Conservation (phyloP, 2,888 invertebrate species). For the Zele albiditarsus region DNA sequence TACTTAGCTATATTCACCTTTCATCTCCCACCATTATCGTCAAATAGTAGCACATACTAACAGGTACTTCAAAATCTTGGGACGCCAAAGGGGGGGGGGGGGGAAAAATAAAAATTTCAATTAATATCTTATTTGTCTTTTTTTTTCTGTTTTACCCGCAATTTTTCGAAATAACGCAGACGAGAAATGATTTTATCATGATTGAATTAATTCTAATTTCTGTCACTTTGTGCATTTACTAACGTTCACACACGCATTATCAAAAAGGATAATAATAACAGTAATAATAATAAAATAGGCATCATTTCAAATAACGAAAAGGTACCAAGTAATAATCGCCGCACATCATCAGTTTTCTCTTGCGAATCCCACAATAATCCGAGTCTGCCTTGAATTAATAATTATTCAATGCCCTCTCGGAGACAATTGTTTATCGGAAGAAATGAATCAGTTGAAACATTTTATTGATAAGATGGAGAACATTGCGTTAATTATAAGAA, state of each 20-base stretch:
- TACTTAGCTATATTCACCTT: not conserved
- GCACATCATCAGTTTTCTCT: slow-evolving; percentile 62
- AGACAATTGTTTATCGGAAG: not conserved
- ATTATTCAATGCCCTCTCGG: not conserved
- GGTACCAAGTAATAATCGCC: slow-evolving; percentile 58
- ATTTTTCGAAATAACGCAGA: not conserved
- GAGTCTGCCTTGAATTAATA: slow-evolving; percentile 38
- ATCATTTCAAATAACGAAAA: slow-evolving; percentile 67
- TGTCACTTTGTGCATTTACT: not conserved
- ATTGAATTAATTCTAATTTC: not conserved
- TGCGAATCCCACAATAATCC: not conserved
- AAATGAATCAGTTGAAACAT: not conserved
- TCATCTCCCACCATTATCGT: not conserved
- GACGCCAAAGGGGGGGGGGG: too few relatives aligned
- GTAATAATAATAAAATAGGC: slow-evolving; percentile 52
- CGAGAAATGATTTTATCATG: not conserved
- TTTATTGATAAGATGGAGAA: not conserved
- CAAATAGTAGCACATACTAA: not conserved
- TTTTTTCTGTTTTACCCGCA: not conserved
- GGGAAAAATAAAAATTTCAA: not conserved
- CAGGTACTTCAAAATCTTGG: not conserved
- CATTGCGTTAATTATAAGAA: not conserved
- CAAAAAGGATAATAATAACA: slow-evolving; percentile 33
- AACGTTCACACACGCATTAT: not conserved
- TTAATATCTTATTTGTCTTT: slow-evolving; percentile 31